phyloP scores from a whole-genome alignment of 2,113 vertebrate genomes.

The Anolis sagrei region DNA sequence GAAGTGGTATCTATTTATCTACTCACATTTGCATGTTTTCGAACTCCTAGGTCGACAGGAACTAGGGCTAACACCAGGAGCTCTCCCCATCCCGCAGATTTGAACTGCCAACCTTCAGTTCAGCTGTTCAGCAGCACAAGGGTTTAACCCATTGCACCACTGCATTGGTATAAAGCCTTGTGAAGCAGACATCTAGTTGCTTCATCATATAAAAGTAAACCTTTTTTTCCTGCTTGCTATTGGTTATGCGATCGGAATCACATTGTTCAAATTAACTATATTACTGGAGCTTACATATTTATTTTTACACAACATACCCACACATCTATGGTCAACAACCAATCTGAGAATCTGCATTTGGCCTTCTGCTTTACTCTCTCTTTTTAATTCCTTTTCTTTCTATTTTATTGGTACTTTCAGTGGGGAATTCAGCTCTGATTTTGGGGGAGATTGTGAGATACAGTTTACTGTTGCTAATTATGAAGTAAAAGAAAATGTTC shows the following conservation, averaged over 20 bases:
- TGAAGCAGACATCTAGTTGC: neutral
- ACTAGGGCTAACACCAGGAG: too few relatives aligned
- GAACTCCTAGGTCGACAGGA: too few relatives aligned
- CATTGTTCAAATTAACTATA: neutral
- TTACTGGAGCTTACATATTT: neutral
- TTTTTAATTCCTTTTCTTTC: too few relatives aligned
- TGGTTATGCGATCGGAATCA: neutral
- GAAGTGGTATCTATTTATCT: too few relatives aligned
- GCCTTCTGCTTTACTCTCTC: neutral
- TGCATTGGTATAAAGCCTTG: too few relatives aligned
- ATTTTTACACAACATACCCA: too few relatives aligned
- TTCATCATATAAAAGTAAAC: neutral
- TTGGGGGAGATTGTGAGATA: neutral
- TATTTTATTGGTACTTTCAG: constrained; percentile 3
- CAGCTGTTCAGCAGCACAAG: too few relatives aligned
- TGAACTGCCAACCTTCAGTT: too few relatives aligned
- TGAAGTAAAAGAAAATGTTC: constrained; percentile 1
- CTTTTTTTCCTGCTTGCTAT: neutral
- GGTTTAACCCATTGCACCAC: too few relatives aligned
- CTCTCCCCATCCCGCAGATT: too few relatives aligned
- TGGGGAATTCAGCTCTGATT: neutral
- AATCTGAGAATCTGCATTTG: neutral
- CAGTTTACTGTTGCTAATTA: neutral
- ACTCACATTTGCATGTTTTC: too few relatives aligned
- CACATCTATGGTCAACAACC: neutral